Evolutionary conservation across 2,113 vertebrate species (phyloP), one percentile per base, ranked within the genome.

Genomic region (Desmodus rotundus): DNA sequence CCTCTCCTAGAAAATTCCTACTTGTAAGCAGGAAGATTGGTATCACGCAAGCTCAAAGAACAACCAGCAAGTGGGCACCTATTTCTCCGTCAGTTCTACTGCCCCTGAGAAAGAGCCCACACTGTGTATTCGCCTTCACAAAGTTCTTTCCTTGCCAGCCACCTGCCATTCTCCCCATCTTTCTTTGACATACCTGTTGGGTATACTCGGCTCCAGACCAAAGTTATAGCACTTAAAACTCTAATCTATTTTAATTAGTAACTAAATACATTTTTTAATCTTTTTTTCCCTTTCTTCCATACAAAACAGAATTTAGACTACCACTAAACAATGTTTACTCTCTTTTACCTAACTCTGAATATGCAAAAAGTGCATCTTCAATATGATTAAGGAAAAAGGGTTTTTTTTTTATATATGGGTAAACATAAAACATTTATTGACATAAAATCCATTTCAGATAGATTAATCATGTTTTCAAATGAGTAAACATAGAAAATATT

Each of bases 361-460:
- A 87, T 65, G n/a, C 28, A 43, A 83, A 63, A 91, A 54, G 1
- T 28, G 19, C 19, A 52, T 36, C 31, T 84, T 76, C 19, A 58
- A 47, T 56, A 68, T 52, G 7, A 96, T 38, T 28, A 83, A 4
- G 19, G 20, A 16, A 83, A 74, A 52, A 41, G 8, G 52, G 10
- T 9, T 61, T 61, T 28, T 24, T 73, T 78, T 68, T 91, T 78
- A 38, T n/a, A 56, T 68, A 47, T 45, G 7, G 5, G 4, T 38
- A 92, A 87, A 92, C 22, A 91, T 63, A 96, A 91, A 91, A 85
- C 86, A 68, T 47, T 5, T 63, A 88, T 31, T 72, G 24, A 76
- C 15, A 86, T 77, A 95, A 94, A 83, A 94, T 10, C 63, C 58
- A 87, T 56, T 92, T 84, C 13, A 63, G 82, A 33, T 26, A 12